phyloP scores from a whole-genome alignment of 2,113 vertebrate species.

The Himantopus leucocephalus region DNA sequence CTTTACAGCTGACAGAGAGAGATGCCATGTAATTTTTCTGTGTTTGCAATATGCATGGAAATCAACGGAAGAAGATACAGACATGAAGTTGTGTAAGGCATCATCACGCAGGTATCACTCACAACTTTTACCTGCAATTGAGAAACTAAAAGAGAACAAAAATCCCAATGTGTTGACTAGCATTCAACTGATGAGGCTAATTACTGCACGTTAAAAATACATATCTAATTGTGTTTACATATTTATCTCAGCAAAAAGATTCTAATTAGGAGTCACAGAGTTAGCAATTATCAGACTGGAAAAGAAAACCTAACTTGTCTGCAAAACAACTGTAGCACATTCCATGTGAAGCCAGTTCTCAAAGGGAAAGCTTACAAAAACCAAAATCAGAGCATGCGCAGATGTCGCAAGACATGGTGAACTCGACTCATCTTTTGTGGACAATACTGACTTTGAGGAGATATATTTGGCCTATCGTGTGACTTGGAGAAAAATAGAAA shows the following conservation, averaged over 20 bases:
- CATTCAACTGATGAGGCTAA: background rate
- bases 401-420: background rate
- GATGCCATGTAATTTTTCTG: accelerated
- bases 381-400: background rate
- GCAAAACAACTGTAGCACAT: background rate
- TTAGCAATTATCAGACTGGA: conserved; percentile 30
- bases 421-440: background rate
- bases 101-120: background rate
- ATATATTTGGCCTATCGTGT: background rate
- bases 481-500: background rate
- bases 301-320: background rate
- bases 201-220: conserved; percentile 9
- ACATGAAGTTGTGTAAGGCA: background rate
- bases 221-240: conserved; percentile 11
- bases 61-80: background rate
- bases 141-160: background rate
- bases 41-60: background rate
- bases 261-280: conserved; percentile 48
- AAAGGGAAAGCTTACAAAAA: background rate
- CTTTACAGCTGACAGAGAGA: background rate
- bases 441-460: background rate
- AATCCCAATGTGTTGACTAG: background rate
- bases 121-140: background rate
- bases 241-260: conserved; percentile 57
- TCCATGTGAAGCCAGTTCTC: background rate